These are phyloP conservation scores for Anthoptus insignis DNA, from an alignment of 2,888 invertebrate species.

Conservation along the genomic window DNA sequence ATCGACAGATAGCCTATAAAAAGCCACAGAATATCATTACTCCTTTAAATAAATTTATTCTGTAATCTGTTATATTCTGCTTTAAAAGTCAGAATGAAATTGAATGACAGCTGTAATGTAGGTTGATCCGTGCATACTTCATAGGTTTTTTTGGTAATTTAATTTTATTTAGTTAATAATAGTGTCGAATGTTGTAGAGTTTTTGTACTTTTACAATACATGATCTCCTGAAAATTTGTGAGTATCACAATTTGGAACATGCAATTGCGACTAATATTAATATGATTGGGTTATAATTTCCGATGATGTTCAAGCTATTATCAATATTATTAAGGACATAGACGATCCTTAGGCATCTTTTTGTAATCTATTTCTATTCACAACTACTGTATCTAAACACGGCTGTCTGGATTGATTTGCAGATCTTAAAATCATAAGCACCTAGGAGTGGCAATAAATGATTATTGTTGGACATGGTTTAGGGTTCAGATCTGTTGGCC, in stretches of 20 bases:
- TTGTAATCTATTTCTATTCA: constrained; percentile 72
- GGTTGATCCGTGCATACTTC: neutral
- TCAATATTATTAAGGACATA: constrained; percentile 49
- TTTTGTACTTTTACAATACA: constrained; percentile 24
- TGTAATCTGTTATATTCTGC: neutral
- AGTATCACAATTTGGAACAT: constrained; percentile 8
- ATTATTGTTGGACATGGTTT: constrained; percentile 62
- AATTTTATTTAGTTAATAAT: constrained; percentile 5
- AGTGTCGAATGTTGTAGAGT: constrained; percentile 24
- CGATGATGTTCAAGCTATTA: constrained; percentile 43
- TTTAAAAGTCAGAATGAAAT: neutral
- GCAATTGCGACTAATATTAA: neutral
- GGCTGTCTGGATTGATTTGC: constrained; percentile 61
- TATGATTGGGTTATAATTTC: constrained; percentile 5
- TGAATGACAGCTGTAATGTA: constrained; percentile 15
- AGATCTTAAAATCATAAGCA: constrained; percentile 63
- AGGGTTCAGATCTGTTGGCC: constrained; percentile 55
- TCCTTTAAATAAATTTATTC: too few relatives aligned
- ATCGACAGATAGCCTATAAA: too few relatives aligned
- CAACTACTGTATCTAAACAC: constrained; percentile 59
- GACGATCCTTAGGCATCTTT: constrained; percentile 62
- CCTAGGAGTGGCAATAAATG: constrained; percentile 49
- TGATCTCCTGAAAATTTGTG: constrained; percentile 24
- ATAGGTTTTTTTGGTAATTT: neutral
- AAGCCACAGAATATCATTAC: too few relatives aligned